Evolutionary conservation across 37 sponge, comb jelly and placozoan species (phyloP), one percentile per base, ranked within the genome.

Genomic region (Aplysina aerophoba): DNA sequence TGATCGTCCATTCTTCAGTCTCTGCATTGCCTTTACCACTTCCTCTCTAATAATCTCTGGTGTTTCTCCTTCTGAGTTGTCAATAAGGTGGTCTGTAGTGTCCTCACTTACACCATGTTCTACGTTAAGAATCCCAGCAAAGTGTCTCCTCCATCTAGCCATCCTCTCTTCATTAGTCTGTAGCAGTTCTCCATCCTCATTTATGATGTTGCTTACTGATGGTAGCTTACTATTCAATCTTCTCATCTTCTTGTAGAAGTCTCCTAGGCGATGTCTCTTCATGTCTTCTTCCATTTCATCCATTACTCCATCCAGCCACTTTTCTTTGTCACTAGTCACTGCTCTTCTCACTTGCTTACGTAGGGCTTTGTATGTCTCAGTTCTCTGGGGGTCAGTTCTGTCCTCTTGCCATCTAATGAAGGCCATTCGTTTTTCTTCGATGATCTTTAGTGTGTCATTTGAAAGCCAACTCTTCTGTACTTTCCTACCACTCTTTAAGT

Each of bases 221-320:
- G 74, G 40, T 38, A 19, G 37, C 39, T 37, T 73, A 6, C 19
- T 58, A 73, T 33, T 73, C 41, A 73, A 30, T 30, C 39, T 8
- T 73, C 20, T 73, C 69, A 67, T 67, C 69, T 67, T 67, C 69
- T 22, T 73, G 74, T 73, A 73, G 74, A 73, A 73, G 39, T 37
- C 20, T 73, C 74, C 41, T 12, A 38, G 74, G 14, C 39, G 74
- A 37, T 73, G 74, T 73, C 74, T 33, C 37, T 31, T 73, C 74
- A 73, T 73, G 41, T 73, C 74, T 33, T 37, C 74, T 73, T 73
- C 74, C 74, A 73, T 33, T 37, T 37, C 39, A 38, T 73, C 14
- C 74, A 73, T 73, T 6, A 73, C 39, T 37, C 74, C 39, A 73
- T 73, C 39, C 74, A 73, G 39, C 74, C 74, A 73, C 41, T 73